Percentiles rank a stretch among this genome's conserved stretches.
phyloP scores from a whole-genome alignment of 1,140 invertebrate genomes.

The Marisa cornuarietis region DNA sequence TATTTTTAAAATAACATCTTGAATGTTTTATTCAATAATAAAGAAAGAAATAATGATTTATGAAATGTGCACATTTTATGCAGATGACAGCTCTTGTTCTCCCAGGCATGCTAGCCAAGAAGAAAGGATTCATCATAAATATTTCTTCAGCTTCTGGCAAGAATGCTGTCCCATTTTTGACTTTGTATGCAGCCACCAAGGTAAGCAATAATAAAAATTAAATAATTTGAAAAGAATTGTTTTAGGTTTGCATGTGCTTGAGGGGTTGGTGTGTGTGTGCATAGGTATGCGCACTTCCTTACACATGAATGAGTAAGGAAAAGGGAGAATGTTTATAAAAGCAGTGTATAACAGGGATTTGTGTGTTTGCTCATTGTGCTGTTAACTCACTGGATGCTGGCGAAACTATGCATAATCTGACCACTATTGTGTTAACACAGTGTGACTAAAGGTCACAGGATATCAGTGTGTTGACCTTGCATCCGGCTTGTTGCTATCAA shows the following conservation, averaged over 20 bases:
- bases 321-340: not conserved
- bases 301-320: not conserved
- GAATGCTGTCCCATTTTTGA: constrained; percentile 83
- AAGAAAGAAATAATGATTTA: too few relatives aligned
- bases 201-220: constrained; percentile 63
- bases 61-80: constrained; percentile 18
- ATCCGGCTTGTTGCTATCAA: not conserved
- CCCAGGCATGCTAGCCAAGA: constrained; percentile 86
- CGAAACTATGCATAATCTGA: too few relatives aligned
- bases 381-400: too few relatives aligned
- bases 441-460: too few relatives aligned
- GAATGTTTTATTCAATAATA: too few relatives aligned
- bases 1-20: too few relatives aligned
- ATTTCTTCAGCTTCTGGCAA: constrained; percentile 85
- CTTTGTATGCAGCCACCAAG: constrained; percentile 90
- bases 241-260: not conserved
- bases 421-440: too few relatives aligned
- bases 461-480: too few relatives aligned
- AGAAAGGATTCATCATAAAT: constrained; percentile 90
- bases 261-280: too few relatives aligned
- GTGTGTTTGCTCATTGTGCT: too few relatives aligned
- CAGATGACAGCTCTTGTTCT: constrained; percentile 85
- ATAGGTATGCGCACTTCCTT: not conserved
- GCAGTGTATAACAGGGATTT: not conserved
- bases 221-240: not conserved